A percentile compares a stretch with the other conserved stretches of the same genome.
Conservation (phyloP, 2,797 vertebrate genomes). For the Premnoplex brunnescens region DNA sequence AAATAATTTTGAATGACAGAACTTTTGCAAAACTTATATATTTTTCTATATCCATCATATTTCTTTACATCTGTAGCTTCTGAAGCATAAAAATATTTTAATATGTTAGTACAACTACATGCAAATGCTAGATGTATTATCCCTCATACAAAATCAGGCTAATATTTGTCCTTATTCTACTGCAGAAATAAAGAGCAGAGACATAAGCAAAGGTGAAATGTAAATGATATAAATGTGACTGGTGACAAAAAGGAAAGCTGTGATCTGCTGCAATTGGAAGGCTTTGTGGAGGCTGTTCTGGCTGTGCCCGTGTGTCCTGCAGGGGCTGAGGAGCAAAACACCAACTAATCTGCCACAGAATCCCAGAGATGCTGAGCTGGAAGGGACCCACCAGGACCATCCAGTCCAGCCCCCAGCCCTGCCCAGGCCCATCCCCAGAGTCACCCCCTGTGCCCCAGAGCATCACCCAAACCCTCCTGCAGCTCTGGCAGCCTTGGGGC, state of each 20-base stretch:
- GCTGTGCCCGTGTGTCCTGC: rapidly evolving
- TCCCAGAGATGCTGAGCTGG: neutral
- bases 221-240: neutral
- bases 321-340: neutral
- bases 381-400: neutral
- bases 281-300: neutral
- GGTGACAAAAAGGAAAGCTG: neutral
- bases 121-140: neutral
- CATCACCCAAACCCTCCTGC: neutral
- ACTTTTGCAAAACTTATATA: neutral
- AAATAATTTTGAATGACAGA: slow-evolving; percentile 33
- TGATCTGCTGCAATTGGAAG: neutral
- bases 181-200: neutral
- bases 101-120: neutral
- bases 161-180: neutral
- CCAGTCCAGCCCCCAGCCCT: neutral
- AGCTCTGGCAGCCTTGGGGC: neutral
- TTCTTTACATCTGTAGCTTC: neutral
- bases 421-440: neutral
- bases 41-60: neutral
- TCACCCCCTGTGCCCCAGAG: neutral
- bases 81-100: neutral
- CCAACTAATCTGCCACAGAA: neutral
- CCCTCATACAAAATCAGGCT: neutral
- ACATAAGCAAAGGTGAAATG: neutral